Evolutionary conservation across 2,113 vertebrate genomes (phyloP).

Genomic region (Dasypus novemcinctus): DNA sequence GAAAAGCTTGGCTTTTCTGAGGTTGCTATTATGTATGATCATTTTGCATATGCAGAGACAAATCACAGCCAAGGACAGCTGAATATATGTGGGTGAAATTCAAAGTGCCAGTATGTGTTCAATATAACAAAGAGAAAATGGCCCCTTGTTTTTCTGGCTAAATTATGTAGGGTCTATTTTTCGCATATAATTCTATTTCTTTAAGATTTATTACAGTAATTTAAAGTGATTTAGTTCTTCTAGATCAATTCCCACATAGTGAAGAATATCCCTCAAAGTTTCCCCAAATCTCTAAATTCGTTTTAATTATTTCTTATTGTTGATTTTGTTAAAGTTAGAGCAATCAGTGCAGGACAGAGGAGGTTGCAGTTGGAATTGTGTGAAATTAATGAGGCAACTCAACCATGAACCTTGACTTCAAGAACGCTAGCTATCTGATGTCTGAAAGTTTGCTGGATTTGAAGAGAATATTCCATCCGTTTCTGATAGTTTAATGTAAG

Average conservation of each 20-base stretch:
- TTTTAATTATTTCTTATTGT: not conserved
- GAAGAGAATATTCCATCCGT: not conserved
- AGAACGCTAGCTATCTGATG: not conserved
- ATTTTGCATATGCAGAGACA: not conserved
- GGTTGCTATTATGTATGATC: not conserved
- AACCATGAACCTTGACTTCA: not conserved
- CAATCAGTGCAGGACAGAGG: not conserved
- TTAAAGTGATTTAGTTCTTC: not conserved
- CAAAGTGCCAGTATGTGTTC: too few relatives aligned
- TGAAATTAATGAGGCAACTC: not conserved
- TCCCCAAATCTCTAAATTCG: not conserved
- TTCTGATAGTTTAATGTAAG: not conserved
- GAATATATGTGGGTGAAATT: not conserved
- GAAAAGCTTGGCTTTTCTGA: not conserved
- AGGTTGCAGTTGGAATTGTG: not conserved
- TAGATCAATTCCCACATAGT: not conserved
- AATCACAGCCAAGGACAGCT: not conserved
- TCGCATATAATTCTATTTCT: not conserved
- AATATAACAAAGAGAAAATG: not conserved
- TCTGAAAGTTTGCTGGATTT: not conserved
- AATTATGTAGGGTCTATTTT: not conserved
- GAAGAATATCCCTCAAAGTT: not conserved
- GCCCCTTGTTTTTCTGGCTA: not conserved
- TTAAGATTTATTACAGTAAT: not conserved
- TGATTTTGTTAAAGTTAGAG: not conserved